Base-by-base conservation (phyloP, 2,113 vertebrate species). In the Heliornis fulica region DNA sequence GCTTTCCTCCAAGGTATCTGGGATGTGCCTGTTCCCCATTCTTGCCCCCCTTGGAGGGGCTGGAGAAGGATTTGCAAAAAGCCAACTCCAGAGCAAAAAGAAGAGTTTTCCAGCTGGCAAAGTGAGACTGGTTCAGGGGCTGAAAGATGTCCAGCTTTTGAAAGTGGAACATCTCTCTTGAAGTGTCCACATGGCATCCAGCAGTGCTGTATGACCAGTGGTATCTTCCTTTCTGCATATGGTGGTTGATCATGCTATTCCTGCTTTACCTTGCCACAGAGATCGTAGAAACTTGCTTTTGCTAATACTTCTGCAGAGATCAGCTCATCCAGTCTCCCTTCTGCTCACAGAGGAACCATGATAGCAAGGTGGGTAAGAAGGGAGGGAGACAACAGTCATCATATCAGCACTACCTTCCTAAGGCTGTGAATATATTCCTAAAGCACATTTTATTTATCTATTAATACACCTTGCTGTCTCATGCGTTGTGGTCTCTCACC, bases 81-180 rank as follows among this genome's bases (percentile, higher is more conserved):
- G 32, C 54, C 64, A 74, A 25, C 38, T 92, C 29, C 41, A 63
- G 59, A 86, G 54, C 41, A 63, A 72, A 84, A 80, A 48, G 53
- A 32, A 74, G 19, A 59, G 12, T 78, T 86, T 93, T 93, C 60
- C 56, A 89, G 41, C 83, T 94, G 89, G 64, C 89, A 87, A 38
- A 93, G 64, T 29, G 88, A 74, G 63, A 45, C 63, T 83, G 25
- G 14, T 66, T 61, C 38, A 80, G 63, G 61, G 63, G 11, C 51
- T 94, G 88, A 68, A 92, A 94, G 34, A 32, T 50, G 43, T 86
- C 90, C 86, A 77, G 75, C 56, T 81, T 50, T 53, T 75, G 61
- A 68, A 79, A 94, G 70, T 48, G 74, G 78, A 56, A 70, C 34
- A 15, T 87, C 26, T 25, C 69, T 89, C 74, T 82, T 90, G 56